phyloP scores from a whole-genome alignment of 2,888 invertebrate species.

The Pseudolycoriella hygida region DNA sequence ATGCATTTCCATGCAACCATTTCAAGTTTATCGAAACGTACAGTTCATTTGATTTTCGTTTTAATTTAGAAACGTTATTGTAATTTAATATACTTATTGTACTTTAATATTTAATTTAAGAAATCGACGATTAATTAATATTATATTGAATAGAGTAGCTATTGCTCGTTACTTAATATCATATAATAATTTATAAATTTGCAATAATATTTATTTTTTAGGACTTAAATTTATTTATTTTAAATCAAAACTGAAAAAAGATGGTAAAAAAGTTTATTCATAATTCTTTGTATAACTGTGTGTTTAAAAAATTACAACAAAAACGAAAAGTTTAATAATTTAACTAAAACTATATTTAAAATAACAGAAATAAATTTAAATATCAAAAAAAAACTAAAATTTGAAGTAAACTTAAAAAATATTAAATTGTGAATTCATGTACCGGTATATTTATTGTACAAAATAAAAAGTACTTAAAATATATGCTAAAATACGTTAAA shows the following conservation, averaged over 20 bases:
- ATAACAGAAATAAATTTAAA: not conserved
- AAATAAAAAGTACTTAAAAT: not conserved
- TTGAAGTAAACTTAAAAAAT: not conserved
- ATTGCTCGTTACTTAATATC: too few species aligned
- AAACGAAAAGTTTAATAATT: not conserved
- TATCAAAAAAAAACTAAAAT: not conserved
- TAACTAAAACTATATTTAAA: not conserved
- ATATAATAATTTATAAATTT: too few species aligned
- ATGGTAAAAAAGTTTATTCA: not conserved
- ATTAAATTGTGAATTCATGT: constrained; percentile 3
- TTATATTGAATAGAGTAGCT: too few species aligned
- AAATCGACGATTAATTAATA: too few species aligned
- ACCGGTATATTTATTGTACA: constrained; percentile 4
- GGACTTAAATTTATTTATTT: not conserved
- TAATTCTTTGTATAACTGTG: not conserved
- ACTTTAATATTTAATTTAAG: too few species aligned
- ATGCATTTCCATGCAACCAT: too few species aligned
- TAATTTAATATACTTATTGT: too few species aligned
- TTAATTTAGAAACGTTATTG: too few species aligned
- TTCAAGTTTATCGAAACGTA: too few species aligned
- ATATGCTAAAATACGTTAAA: constrained; percentile 2
- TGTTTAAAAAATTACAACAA: constrained; percentile 1
- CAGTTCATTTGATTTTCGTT: too few species aligned
- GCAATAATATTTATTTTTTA: too few species aligned
- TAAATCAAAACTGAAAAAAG: not conserved